Base-by-base conservation (phyloP, 2,113 vertebrate species). In the Sander lucioperca region DNA sequence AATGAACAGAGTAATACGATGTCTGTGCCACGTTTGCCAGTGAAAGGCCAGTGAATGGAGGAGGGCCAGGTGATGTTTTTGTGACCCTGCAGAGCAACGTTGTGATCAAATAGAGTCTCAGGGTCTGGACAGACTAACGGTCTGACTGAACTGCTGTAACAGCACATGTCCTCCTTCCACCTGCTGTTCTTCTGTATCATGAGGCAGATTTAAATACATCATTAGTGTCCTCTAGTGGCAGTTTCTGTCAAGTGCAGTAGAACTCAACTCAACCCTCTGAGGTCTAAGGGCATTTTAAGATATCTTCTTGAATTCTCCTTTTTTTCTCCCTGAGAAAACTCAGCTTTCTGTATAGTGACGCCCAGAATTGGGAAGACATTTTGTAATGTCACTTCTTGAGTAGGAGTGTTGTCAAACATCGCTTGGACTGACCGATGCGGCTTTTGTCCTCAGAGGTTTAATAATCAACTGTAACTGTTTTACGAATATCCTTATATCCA, bases 1-100 rank as follows among this genome's bases (percentile, higher is more conserved):
- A 93, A 94, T 85, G 88, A 92, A 90, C 67, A 83, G 83, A 89
- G 80, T 90, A 87, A 93, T 91, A 90, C 77, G 87, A 80, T 74
- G 87, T 90, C 86, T 79, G 84, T 88, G 74, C 63, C 64, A 84
- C 30, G 69, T 91, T 94, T 92, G 82, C 74, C 77, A 90, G 77
- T 93, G 86, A 92, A 91, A 84, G 77, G 80, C 33, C 50, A 15
- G 72, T 89, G 83, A 88, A 85, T 65, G 73, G 86, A 86, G 75
- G 70, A 69, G 65, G 53, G 39, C 51, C 51, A 2, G 73, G 70
- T 63, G 86, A 79, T 73, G 87, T 56, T 83, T 77, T 70, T 80
- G 83, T 78, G 87, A 87, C 80, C 86, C 82, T 51, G 66, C 16
- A 51, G 66, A 84, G 62, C 67, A 51, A 83, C 54, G 73, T 57